phyloP scores from a whole-genome alignment of 1,140 invertebrate genomes.

The Zaprionus inermis region DNA sequence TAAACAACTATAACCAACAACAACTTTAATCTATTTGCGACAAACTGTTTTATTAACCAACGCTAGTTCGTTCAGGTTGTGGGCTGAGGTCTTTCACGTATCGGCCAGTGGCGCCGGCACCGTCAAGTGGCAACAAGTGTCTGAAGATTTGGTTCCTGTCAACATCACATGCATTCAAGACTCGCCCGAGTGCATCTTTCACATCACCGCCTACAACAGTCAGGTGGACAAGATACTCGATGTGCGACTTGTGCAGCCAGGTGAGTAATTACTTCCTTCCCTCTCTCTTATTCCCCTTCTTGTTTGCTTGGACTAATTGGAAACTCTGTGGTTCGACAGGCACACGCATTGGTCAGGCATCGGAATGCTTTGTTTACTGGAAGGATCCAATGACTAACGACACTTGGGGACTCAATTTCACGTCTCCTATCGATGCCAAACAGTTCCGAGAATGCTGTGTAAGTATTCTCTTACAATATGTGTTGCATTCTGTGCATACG shows the following conservation, averaged over 20 bases:
- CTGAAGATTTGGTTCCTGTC: slow-evolving; percentile 98
- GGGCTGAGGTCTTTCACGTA: slow-evolving; percentile 99
- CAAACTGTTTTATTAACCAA: slow-evolving; percentile 70
- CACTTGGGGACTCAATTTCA: slow-evolving; percentile 99
- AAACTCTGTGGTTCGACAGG: slow-evolving; percentile 86
- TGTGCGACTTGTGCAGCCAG: slow-evolving; percentile 97
- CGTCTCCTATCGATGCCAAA: slow-evolving; percentile 97
- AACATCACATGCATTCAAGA: slow-evolving; percentile 99
- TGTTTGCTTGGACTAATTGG: slow-evolving; percentile 29
- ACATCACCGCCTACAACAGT: slow-evolving; percentile 99
- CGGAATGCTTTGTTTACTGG: slow-evolving; percentile 99
- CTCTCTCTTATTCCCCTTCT: too few species aligned
- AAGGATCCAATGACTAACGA: slow-evolving; percentile 98
- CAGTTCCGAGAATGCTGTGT: slow-evolving; percentile 98
- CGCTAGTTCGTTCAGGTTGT: slow-evolving; percentile 89
- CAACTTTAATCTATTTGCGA: slow-evolving; percentile 29
- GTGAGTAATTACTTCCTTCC: slow-evolving; percentile 85
- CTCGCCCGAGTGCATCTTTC: slow-evolving; percentile 97
- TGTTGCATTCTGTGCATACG: slow-evolving; percentile 53
- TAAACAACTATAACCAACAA: slow-evolving; percentile 22
- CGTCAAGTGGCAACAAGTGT: slow-evolving; percentile 98
- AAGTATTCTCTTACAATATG: slow-evolving; percentile 87
- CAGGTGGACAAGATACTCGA: slow-evolving; percentile 99
- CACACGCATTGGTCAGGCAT: slow-evolving; percentile 97
- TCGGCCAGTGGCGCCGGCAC: slow-evolving; percentile 94